These are phyloP conservation scores for Schlechtendalia chinensis DNA, from an alignment of 1,140 invertebrate species.

Conservation along the genomic window DNA sequence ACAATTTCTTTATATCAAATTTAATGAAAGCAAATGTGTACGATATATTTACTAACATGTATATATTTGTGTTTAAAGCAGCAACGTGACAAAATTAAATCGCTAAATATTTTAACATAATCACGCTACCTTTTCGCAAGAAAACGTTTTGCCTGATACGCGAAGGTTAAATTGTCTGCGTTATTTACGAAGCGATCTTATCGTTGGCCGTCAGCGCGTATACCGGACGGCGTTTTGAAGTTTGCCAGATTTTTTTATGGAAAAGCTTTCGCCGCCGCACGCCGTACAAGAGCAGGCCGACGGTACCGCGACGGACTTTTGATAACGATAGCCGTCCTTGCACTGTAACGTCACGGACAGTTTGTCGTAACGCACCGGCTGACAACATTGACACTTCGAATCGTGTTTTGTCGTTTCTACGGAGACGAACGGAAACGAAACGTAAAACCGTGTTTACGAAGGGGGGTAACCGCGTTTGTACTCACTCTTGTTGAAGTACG, in stretches of 20 bases:
- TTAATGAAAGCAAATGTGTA: conserved; percentile 2
- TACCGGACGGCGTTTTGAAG: neutral
- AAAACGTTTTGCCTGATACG: too few species aligned
- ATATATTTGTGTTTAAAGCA: too few species aligned
- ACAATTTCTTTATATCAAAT: neutral
- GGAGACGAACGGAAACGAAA: conserved; percentile 50
- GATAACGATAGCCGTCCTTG: conserved; percentile 59
- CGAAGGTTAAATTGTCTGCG: too few species aligned
- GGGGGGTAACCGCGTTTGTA: too few species aligned
- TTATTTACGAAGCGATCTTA: too few species aligned
- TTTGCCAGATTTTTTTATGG: conserved; percentile 37
- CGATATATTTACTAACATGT: too few species aligned
- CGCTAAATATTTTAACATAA: neutral
- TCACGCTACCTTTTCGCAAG: too few species aligned
- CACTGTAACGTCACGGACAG: conserved; percentile 60
- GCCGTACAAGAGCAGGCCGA: conserved; percentile 60
- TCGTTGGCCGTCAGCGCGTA: too few species aligned
- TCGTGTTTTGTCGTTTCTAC: conserved; percentile 60
- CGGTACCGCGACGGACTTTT: conserved; percentile 60
- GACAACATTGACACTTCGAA: conserved; percentile 63
- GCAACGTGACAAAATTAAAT: neutral
- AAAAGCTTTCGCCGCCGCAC: conserved; percentile 56
- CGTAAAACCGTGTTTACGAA: neutral
- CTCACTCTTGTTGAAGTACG: conserved; percentile 65
- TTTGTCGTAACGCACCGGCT: conserved; percentile 57